Conservation (phyloP, 2,113 vertebrate species). For the Strix uralensis region DNA sequence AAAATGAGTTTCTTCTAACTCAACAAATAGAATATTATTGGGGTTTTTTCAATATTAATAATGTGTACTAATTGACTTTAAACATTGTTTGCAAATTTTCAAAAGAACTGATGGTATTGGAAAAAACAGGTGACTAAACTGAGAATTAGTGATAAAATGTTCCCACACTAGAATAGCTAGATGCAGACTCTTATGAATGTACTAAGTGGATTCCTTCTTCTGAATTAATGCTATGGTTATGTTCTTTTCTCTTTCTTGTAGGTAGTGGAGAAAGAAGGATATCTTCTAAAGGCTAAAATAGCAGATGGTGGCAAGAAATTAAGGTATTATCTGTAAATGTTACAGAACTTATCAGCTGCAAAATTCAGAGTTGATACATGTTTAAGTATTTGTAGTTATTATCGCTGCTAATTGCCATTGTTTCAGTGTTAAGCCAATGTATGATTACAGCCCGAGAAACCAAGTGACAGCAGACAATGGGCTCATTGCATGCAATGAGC, state of each 20-base stretch:
- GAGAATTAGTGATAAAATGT: not conserved
- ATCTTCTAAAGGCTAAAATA: conserved; percentile 91
- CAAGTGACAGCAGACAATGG: not conserved
- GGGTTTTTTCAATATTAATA: not conserved
- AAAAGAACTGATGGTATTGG: not conserved
- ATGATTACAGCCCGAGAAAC: not conserved
- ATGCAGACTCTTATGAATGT: not conserved
- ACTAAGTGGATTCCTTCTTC: not conserved
- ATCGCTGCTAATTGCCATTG: not conserved
- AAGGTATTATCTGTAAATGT: conserved; percentile 69
- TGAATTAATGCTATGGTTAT: conserved; percentile 2
- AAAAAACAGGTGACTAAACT: not conserved
- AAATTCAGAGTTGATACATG: not conserved
- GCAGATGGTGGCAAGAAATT: conserved; percentile 90
- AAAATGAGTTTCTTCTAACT: not conserved
- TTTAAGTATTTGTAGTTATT: not conserved
- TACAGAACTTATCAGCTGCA: not conserved
- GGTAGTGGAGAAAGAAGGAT: conserved; percentile 85
- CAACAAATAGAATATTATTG: not conserved
- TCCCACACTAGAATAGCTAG: not conserved
- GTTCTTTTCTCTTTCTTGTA: conserved; percentile 54
- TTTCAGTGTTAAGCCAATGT: not conserved
- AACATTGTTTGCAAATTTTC: not conserved
- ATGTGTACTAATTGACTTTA: not conserved
- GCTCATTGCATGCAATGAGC: not conserved